These are phyloP conservation scores for Abscondita cerata DNA, from an alignment of 2,888 invertebrate genomes.

Conservation along the genomic window DNA sequence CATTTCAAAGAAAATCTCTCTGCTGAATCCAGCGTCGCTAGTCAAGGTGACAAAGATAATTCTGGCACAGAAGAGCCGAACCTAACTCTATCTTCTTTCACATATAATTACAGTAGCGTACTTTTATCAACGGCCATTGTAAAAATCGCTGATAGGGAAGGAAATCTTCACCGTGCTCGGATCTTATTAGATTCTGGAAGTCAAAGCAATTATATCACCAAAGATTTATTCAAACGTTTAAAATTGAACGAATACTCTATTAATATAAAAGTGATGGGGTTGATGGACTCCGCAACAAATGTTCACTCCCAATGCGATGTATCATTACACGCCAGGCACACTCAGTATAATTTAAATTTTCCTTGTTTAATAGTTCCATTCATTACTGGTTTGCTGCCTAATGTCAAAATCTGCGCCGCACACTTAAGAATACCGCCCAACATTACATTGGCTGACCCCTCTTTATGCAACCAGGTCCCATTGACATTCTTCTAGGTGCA, in stretches of 20 bases:
- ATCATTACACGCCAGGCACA: constrained; percentile 17
- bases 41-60: background rate
- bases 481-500: constrained; percentile 24
- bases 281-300: constrained; percentile 14
- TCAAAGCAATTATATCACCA: constrained; percentile 29
- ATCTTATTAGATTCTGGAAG: constrained; percentile 30
- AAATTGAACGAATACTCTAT: constrained; percentile 8
- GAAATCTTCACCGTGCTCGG: constrained; percentile 9
- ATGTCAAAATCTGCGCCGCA: background rate
- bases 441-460: constrained; percentile 21
- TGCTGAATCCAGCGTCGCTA: background rate
- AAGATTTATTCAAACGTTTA: constrained; percentile 14
- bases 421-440: constrained; percentile 15
- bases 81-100: too few species aligned
- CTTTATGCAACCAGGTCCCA: background rate
- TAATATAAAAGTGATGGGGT: constrained; percentile 23
- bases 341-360: constrained; percentile 12
- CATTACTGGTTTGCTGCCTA: constrained; percentile 26
- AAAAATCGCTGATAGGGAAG: constrained; percentile 2
- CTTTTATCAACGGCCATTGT: constrained; percentile 28
- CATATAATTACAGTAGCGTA: background rate
- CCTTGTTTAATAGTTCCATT: constrained; percentile 21
- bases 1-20: constrained; percentile 11
- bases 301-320: constrained; percentile 10
- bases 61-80: too few species aligned